A percentile compares a stretch with the other conserved stretches of the same genome.
Conservation (phyloP, 2,113 vertebrate species). For the Typhlomys cinereus region DNA sequence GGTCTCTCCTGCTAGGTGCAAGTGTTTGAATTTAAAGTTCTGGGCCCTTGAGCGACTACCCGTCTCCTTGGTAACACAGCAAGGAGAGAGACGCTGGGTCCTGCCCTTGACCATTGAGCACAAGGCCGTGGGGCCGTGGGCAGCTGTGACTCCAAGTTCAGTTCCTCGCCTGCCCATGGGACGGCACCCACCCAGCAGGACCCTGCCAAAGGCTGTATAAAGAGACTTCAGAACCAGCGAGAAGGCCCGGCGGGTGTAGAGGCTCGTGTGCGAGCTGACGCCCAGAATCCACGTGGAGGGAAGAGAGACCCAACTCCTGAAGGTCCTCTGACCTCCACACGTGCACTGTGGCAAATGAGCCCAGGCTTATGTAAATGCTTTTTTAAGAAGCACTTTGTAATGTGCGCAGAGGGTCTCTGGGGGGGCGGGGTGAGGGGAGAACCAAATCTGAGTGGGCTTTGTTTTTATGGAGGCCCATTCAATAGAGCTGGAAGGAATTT, state of each 20-base stretch:
- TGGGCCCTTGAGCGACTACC: background rate
- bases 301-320: no score
- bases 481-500: rapidly evolving
- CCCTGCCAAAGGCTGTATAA: background rate
- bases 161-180: background rate
- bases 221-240: no score
- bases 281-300: no score
- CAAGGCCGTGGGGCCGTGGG: background rate
- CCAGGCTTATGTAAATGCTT: no score
- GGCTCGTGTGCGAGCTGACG: no score
- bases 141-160: background rate
- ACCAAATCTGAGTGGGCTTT: background rate
- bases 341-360: no score
- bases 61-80: background rate
- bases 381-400: background rate
- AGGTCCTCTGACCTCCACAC: no score
- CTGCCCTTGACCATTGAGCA: background rate
- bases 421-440: background rate
- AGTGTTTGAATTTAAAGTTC: no score
- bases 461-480: background rate
- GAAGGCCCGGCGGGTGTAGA: no score
- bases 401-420: background rate
- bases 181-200: no score
- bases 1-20: no score
- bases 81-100: background rate